These are phyloP conservation scores for Morpho helenor DNA, from an alignment of 2,888 invertebrate species.

Conservation along the genomic window DNA sequence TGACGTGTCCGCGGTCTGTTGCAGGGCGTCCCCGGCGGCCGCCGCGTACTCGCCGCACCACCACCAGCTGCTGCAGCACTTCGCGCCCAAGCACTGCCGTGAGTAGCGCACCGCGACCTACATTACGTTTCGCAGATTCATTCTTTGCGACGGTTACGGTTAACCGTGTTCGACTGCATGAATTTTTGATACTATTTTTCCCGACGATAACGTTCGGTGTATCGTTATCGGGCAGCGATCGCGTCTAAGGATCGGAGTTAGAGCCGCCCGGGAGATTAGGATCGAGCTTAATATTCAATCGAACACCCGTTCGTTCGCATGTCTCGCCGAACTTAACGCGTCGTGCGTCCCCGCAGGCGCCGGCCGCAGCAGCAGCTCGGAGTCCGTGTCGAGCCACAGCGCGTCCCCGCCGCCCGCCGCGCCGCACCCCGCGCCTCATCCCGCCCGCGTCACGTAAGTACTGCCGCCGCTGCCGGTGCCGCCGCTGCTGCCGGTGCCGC, in stretches of 20 bases:
- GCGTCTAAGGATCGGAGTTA: no score
- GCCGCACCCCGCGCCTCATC: slow-evolving; percentile 10
- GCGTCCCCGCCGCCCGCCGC: slow-evolving; percentile 59
- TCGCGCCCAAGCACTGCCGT: slow-evolving; percentile 85
- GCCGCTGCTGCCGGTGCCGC: no score
- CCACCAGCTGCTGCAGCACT: slow-evolving; percentile 60
- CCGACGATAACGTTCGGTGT: no score
- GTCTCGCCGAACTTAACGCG: not conserved
- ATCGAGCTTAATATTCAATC: no score
- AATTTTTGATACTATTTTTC: no score
- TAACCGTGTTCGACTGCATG: no score
- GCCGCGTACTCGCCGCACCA: slow-evolving; percentile 61
- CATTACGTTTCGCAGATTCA: no score
- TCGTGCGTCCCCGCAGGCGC: slow-evolving; percentile 29
- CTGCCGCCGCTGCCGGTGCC: no score
- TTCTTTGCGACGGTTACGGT: no score
- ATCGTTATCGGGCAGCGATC: no score
- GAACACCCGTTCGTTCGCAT: not conserved
- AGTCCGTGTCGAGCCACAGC: slow-evolving; percentile 84
- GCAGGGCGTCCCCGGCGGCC: slow-evolving; percentile 18
- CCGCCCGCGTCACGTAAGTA: slow-evolving; percentile 37
- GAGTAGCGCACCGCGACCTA: slow-evolving; percentile 19
- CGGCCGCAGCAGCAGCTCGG: slow-evolving; percentile 83
- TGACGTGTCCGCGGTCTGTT: no score
- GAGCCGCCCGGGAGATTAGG: no score